Percentiles rank a stretch among this genome's conserved stretches.
These are phyloP conservation scores for Campoplex nolae DNA, from an alignment of 2,888 invertebrate species.

Conservation along the genomic window DNA sequence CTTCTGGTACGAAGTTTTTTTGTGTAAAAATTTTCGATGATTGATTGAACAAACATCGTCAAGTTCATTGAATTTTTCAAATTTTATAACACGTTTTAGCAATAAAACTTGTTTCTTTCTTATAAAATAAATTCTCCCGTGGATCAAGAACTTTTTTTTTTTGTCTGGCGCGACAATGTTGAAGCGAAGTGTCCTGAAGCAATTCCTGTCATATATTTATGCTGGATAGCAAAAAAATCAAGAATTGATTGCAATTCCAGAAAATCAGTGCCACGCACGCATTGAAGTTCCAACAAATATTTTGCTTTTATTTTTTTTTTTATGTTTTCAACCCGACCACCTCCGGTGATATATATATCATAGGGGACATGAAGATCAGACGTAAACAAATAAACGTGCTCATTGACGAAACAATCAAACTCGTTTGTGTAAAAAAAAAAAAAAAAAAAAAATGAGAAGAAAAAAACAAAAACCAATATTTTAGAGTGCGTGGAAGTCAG, in stretches of 20 bases:
- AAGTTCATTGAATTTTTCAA: not conserved
- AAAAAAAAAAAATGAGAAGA: not conserved
- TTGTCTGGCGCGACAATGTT: not conserved
- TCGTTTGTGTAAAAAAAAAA: not conserved
- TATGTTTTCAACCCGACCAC: not conserved
- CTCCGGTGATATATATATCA: not conserved
- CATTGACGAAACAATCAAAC: not conserved
- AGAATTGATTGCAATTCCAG: not conserved
- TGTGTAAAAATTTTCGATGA: not conserved
- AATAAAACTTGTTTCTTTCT: not conserved
- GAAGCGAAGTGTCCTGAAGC: not conserved
- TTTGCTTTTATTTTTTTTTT: not conserved
- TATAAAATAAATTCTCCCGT: not conserved
- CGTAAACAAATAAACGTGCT: not conserved
- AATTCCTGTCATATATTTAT: not conserved
- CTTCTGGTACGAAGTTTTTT: not conserved
- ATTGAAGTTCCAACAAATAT: not conserved
- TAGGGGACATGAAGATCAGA: not conserved
- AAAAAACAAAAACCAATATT: not conserved
- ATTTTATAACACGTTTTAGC: not conserved
- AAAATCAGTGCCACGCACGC: not conserved
- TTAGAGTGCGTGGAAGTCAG: not conserved
- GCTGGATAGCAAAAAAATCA: not conserved
- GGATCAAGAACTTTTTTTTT: not conserved
- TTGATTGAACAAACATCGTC: not conserved